Conservation (phyloP, 2,888 invertebrate species). For the Rhagonycha fulva region DNA sequence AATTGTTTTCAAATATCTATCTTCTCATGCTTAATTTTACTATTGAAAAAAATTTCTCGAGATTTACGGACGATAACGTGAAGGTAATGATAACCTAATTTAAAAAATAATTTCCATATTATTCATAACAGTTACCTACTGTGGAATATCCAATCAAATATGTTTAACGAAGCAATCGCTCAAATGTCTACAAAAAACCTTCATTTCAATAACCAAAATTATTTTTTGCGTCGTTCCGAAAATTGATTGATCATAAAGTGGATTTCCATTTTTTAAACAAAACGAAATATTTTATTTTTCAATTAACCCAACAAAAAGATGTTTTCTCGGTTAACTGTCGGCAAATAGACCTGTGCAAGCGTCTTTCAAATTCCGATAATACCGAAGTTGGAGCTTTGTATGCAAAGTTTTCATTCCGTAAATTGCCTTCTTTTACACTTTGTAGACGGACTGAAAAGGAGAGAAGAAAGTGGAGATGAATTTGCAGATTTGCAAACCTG, state of each 20-base stretch:
- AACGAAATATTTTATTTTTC: background rate
- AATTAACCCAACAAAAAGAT: background rate
- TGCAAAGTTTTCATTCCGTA: constrained; percentile 17
- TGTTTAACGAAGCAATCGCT: background rate
- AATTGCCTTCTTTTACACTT: constrained; percentile 31
- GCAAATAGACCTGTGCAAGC: background rate
- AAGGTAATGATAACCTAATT: background rate
- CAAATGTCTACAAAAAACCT: background rate
- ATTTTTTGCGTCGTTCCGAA: background rate
- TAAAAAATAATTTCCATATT: too few species aligned
- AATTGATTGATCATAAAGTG: background rate
- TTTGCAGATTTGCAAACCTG: constrained; percentile 29
- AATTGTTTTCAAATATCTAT: background rate
- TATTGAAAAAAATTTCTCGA: background rate
- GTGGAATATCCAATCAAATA: background rate
- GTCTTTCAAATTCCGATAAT: background rate
- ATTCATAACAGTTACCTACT: background rate
- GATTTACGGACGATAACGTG: background rate
- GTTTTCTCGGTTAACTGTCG: background rate
- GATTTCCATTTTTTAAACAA: background rate
- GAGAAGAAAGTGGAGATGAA: constrained; percentile 29
- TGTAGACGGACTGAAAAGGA: constrained; percentile 20
- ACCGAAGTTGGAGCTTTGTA: background rate
- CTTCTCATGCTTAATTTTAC: background rate
- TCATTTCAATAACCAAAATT: background rate